phyloP scores from a whole-genome alignment of 2,888 invertebrate genomes.

The Stegana nigrithorax region DNA sequence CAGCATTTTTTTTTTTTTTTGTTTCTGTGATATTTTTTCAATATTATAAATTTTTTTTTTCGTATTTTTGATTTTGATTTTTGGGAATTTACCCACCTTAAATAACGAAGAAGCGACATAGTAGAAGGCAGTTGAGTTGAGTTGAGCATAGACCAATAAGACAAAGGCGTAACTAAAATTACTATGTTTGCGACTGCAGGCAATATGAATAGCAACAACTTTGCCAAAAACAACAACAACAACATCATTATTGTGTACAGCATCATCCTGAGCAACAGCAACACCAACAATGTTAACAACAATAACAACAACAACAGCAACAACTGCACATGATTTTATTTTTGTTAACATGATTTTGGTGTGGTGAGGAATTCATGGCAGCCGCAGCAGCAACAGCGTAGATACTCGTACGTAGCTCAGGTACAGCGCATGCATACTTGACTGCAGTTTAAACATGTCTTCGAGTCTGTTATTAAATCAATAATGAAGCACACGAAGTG shows the following conservation, averaged over 20 bases:
- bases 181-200: not conserved
- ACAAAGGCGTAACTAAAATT: constrained; percentile 6
- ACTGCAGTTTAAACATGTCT: constrained; percentile 57
- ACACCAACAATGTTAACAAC: not conserved
- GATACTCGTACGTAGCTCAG: too few relatives aligned
- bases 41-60: too few relatives aligned
- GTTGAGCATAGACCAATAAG: constrained; percentile 8
- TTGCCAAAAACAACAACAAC: constrained; percentile 1
- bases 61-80: not conserved
- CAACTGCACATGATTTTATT: constrained; percentile 16
- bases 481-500: constrained; percentile 65
- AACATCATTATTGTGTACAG: constrained; percentile 18
- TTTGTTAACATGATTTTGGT: constrained; percentile 23
- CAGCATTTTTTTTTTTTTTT: not conserved
- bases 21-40: not conserved
- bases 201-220: constrained; percentile 17
- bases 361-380: constrained; percentile 51
- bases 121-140: constrained; percentile 29
- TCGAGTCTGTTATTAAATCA: constrained; percentile 62
- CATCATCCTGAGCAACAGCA: constrained; percentile 29
- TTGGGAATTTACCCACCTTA: constrained; percentile 6
- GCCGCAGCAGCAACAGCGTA: constrained; percentile 30
- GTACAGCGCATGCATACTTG: constrained; percentile 34
- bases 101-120: constrained; percentile 20
- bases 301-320: constrained; percentile 1